phyloP scores from a whole-genome alignment of 2,888 invertebrate genomes.

The Synanthedon vespiformis region DNA sequence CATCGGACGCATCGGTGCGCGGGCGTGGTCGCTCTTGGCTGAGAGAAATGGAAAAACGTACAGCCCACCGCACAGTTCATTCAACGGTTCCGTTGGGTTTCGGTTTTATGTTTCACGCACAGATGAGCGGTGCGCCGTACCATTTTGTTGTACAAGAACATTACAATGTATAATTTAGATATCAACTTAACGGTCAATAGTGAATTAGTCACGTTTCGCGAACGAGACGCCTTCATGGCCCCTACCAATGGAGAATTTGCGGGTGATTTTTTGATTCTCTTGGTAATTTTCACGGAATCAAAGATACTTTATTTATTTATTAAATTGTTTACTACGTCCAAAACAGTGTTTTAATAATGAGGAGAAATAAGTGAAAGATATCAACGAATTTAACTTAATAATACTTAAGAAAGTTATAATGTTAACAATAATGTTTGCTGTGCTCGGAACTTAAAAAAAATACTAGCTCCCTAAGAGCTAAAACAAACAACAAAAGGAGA shows the following conservation, averaged over 20 bases:
- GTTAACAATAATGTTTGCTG: too few relatives aligned
- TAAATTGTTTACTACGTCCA: too few relatives aligned
- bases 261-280: background rate
- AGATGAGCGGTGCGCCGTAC: constrained; percentile 5
- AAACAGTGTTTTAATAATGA: too few relatives aligned
- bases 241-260: constrained; percentile 4
- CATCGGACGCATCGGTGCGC: constrained; percentile 31
- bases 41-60: constrained; percentile 20
- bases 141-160: constrained; percentile 20
- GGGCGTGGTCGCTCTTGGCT: constrained; percentile 18
- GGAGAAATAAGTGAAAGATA: too few relatives aligned
- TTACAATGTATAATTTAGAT: constrained; percentile 44
- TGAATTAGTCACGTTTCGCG: constrained; percentile 39
- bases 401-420: too few relatives aligned
- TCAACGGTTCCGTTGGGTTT: background rate
- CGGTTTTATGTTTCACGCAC: background rate
- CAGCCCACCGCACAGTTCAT: background rate
- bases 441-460: too few relatives aligned
- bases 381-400: too few relatives aligned
- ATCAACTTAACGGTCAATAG: constrained; percentile 33
- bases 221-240: constrained; percentile 17
- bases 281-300: too few relatives aligned
- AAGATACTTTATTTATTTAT: too few relatives aligned
- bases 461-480: too few relatives aligned
- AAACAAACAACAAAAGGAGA: too few relatives aligned